Percentiles rank a stretch among this genome's conserved stretches.
phyloP scores from a whole-genome alignment of 2,113 vertebrate genomes.

The Lethenteron reissneri region DNA sequence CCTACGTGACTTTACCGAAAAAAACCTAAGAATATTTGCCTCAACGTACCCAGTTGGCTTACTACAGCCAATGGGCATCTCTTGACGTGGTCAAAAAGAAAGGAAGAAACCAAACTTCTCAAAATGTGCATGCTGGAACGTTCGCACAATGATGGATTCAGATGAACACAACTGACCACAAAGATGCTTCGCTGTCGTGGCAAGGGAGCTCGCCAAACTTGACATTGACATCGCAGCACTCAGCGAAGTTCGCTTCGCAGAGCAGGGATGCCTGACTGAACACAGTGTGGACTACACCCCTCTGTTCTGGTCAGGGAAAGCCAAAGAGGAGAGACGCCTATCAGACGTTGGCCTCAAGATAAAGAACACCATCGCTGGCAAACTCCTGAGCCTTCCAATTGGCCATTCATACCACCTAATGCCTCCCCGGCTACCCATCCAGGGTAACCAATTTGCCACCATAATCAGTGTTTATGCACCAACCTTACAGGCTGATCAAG shows the following conservation, averaged over 20 bases:
- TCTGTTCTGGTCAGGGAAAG: not conserved
- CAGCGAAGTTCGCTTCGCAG: not conserved
- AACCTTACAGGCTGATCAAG: not conserved
- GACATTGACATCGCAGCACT: not conserved
- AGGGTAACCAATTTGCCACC: not conserved
- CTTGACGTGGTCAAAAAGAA: not conserved
- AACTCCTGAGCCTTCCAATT: not conserved
- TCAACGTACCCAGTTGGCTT: not conserved
- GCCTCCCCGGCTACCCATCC: not conserved
- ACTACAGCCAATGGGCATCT: not conserved
- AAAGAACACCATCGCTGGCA: not conserved
- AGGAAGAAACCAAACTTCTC: not conserved
- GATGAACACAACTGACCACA: not conserved
- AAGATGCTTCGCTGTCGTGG: not conserved
- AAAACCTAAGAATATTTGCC: not conserved
- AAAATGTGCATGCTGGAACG: not conserved
- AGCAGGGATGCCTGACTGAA: not conserved
- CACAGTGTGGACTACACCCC: not conserved
- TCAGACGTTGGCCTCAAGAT: not conserved
- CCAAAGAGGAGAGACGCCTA: not conserved
- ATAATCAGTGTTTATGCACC: not conserved
- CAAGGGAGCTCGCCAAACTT: not conserved
- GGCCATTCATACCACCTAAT: not conserved
- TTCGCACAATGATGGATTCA: not conserved
- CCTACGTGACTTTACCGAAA: too few relatives aligned